phyloP scores from a whole-genome alignment of 2,113 vertebrate genomes.

The Cavia aperea region DNA sequence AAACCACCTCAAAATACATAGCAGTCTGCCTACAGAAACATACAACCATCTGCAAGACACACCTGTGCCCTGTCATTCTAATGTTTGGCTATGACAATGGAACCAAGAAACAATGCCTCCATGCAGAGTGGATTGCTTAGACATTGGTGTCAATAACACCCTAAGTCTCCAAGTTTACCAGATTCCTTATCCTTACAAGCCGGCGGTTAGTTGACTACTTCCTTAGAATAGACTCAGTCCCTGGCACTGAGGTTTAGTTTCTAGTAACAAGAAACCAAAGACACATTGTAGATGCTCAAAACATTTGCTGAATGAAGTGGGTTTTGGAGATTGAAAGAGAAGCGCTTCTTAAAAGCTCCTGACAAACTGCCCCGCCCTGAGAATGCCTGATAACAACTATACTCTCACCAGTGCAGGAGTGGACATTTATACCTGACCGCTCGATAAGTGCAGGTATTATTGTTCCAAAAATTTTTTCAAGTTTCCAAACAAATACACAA shows the following conservation, averaged over 20 bases:
- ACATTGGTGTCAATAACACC: neutral
- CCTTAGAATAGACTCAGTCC: neutral
- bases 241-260: constrained; percentile 9
- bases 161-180: neutral
- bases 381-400: neutral
- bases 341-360: neutral
- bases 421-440: neutral
- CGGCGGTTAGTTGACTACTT: neutral
- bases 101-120: neutral
- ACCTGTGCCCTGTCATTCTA: neutral
- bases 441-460: neutral
- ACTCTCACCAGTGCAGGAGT: neutral
- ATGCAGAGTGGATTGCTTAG: neutral
- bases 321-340: neutral
- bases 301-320: neutral
- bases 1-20: neutral
- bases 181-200: neutral
- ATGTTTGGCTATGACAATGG: neutral
- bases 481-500: neutral
- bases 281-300: neutral
- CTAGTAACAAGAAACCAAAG: neutral
- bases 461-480: neutral
- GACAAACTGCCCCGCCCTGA: neutral
- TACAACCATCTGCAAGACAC: neutral
- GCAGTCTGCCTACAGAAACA: neutral